Base-by-base conservation (phyloP, 2,888 invertebrate species). In the Monoplex corrugatus region DNA sequence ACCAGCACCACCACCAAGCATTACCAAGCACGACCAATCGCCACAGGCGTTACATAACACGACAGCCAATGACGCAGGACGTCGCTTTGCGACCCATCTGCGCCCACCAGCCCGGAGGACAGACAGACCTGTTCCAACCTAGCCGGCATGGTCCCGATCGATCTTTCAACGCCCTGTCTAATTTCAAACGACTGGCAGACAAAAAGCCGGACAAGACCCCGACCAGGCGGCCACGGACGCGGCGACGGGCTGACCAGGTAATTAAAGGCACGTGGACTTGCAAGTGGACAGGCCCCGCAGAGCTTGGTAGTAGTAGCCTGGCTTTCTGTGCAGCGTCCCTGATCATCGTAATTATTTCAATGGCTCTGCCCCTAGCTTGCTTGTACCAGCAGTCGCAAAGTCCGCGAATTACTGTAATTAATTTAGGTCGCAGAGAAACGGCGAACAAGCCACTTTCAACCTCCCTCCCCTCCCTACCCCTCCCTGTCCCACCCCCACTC, bases 261-360 rank as follows among this genome's bases (percentile, higher is more conserved):
- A 80, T 80, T 43, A 80, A 80, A 80, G 78, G 78, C 38, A 80
- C 78, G 78, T 80, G 78, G 78, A 80, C 78, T 28, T 32, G 35
- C 13, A 19, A 80, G 78, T 80, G 78, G 78, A 80, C 78, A n/a
- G n/a, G n/a, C n/a, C n/a, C n/a, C n/a, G n/a, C n/a, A n/a, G n/a
- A n/a, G n/a, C n/a, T n/a, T n/a, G n/a, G n/a, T n/a, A n/a, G n/a
- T n/a, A n/a, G n/a, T n/a, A n/a, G 75, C 35, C 40, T 19, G 13
- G 35, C 16, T 32, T 5, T 40, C 78, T 80, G 78, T 23, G 35
- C 78, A 40, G 19, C 43, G 32, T 38, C 19, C 75, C 28, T 72
- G 43, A 80, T 40, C 78, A 80, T 23, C 40, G 78, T 40, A 0
- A 80, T 80, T 80, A 80, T 32, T 75, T 75, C 75, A 75, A 75